Conservation (phyloP, 92 coral and sea anemone genomes). For the Palythoa grandiflora region DNA sequence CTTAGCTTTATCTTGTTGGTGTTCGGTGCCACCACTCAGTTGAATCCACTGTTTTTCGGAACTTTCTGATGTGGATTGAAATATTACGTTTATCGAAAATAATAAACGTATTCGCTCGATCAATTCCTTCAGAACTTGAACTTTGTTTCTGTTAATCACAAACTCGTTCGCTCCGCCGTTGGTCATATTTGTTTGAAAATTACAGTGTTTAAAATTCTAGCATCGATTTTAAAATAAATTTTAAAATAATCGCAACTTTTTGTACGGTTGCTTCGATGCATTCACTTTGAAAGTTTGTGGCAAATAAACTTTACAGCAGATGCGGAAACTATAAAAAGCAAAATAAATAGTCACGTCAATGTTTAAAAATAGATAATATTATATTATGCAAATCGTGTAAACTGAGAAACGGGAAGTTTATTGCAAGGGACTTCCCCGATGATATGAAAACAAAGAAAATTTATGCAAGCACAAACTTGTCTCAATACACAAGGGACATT, state of each 20-base stretch:
- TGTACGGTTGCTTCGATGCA: neutral
- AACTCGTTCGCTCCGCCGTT: slow-evolving; percentile 55
- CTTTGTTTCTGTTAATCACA: slow-evolving; percentile 79
- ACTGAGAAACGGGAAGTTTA: slow-evolving; percentile 36
- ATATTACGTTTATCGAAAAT: slow-evolving; percentile 74
- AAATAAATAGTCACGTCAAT: slow-evolving; percentile 15
- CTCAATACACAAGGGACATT: neutral
- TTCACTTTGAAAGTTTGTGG: neutral
- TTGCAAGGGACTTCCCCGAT: slow-evolving; percentile 26
- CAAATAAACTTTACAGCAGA: neutral
- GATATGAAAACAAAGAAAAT: slow-evolving; percentile 16
- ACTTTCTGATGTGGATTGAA: slow-evolving; percentile 57
- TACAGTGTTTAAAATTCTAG: neutral
- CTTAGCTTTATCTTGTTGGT: slow-evolving; percentile 67
- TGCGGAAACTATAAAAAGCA: slow-evolving; percentile 4
- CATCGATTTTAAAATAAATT: neutral
- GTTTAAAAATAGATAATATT: slow-evolving; percentile 33
- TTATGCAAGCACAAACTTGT: slow-evolving; percentile 25
- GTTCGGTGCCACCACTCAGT: slow-evolving; percentile 66
- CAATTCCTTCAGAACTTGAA: slow-evolving; percentile 62
- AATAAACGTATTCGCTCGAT: slow-evolving; percentile 71
- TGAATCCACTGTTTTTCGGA: slow-evolving; percentile 79
- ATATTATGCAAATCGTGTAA: neutral
- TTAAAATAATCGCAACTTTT: neutral
- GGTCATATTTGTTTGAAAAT: slow-evolving; percentile 18